Conservation (phyloP, 2,113 vertebrate genomes). For the Thamnaconus septentrionalis region DNA sequence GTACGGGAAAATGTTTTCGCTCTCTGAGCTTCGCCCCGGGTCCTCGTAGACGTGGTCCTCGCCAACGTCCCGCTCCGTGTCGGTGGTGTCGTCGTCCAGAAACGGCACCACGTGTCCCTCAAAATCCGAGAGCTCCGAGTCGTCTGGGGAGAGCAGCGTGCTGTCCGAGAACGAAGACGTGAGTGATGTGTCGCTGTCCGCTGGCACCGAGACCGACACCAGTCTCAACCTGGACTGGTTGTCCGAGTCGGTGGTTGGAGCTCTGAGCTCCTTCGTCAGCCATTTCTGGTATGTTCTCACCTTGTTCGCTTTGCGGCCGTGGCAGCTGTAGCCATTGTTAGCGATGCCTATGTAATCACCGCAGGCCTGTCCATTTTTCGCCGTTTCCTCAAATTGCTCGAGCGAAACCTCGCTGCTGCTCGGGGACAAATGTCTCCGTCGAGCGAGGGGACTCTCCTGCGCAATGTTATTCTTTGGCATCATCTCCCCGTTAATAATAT, state of each 20-base stretch:
- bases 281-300: constrained; percentile 26
- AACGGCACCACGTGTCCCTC: constrained; percentile 66
- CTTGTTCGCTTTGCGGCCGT: constrained; percentile 12
- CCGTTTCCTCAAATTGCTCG: constrained; percentile 31
- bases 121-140: constrained; percentile 55
- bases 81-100: constrained; percentile 62
- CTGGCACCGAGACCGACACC: constrained; percentile 61
- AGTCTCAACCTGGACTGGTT: constrained; percentile 57
- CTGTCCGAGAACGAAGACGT: constrained; percentile 55
- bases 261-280: constrained; percentile 21
- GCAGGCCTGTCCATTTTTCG: constrained; percentile 47
- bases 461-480: constrained; percentile 18
- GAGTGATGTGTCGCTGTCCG: constrained; percentile 50
- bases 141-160: constrained; percentile 49
- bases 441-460: constrained; percentile 1
- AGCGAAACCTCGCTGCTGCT: constrained; percentile 10
- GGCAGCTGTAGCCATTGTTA: constrained; percentile 12
- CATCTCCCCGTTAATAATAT: constrained; percentile 50
- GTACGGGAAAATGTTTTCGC: constrained; percentile 64
- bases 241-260: constrained; percentile 16
- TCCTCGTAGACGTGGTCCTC: constrained; percentile 71
- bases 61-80: constrained; percentile 59
- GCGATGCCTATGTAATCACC: constrained; percentile 45
- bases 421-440: constrained; percentile 4
- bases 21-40: constrained; percentile 62